phyloP scores from a whole-genome alignment of 64 coral and sea anemone species.

The Stylophora pistillata region DNA sequence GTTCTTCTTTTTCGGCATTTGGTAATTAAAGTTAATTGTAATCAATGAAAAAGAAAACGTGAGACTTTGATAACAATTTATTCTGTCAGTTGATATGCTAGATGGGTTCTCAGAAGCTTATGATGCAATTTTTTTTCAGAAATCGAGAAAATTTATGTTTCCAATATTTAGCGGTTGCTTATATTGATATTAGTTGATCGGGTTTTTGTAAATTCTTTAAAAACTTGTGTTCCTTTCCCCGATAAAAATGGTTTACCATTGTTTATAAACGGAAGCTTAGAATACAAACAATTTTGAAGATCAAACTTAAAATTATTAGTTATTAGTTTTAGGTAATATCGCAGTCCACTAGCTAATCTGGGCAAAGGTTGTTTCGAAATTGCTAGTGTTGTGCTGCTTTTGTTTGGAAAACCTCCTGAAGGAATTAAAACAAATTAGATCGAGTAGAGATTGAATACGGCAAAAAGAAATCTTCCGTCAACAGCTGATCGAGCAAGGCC shows the following conservation, averaged over 20 bases:
- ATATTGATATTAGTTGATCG: background rate
- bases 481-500: too few relatives aligned
- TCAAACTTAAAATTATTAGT: background rate
- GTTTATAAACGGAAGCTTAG: background rate
- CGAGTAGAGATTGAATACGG: background rate
- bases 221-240: background rate
- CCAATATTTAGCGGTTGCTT: background rate
- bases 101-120: background rate
- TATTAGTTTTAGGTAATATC: background rate
- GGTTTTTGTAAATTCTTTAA: background rate
- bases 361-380: background rate
- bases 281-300: constrained; percentile 2
- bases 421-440: background rate
- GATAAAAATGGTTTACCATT: background rate
- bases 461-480: too few relatives aligned
- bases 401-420: background rate
- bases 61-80: constrained; percentile 9
- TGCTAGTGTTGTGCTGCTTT: background rate
- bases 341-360: background rate
- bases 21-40: constrained; percentile 40
- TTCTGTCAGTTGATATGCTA: constrained; percentile 1
- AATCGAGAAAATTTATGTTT: background rate
- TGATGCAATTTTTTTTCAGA: background rate
- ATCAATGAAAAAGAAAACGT: constrained; percentile 11
- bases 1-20: constrained; percentile 33